Conservation (phyloP, 1,140 invertebrate genomes). For the Arctopsyche grandis region DNA sequence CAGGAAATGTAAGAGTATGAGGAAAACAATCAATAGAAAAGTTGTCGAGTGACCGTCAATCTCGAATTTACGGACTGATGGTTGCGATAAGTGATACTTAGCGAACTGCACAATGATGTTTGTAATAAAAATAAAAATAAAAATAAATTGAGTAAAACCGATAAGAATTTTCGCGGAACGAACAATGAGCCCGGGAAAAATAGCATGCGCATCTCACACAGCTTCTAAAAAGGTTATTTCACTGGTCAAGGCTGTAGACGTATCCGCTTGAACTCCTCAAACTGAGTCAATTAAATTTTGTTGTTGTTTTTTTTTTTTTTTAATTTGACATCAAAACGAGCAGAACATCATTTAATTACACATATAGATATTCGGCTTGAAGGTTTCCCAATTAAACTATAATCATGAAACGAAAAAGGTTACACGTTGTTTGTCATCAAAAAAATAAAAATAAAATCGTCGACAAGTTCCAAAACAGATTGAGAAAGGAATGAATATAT, state of each 20-base stretch:
- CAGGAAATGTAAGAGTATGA: no score
- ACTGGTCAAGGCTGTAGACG: slow-evolving; percentile 11
- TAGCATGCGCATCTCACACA: background rate
- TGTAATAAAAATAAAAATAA: no score
- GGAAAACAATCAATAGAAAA: background rate
- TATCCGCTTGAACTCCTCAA: slow-evolving; percentile 9
- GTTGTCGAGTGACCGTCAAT: background rate
- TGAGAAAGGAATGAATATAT: no score
- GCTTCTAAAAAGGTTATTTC: background rate
- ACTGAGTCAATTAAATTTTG: slow-evolving; percentile 10
- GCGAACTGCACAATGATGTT: no score
- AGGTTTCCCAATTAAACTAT: background rate
- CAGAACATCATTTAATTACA: background rate
- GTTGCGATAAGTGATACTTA: no score
- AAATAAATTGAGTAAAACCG: no score
- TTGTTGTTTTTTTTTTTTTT: background rate
- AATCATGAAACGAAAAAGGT: no score
- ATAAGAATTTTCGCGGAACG: no score
- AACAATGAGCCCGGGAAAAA: background rate
- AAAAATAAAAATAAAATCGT: no score
- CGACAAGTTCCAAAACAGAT: no score
- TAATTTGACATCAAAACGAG: background rate
- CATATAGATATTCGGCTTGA: background rate
- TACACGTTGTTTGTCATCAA: no score
- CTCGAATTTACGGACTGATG: no score